A percentile compares a stretch with the other conserved stretches of the same genome.
Evolutionary conservation across 2,797 vertebrate genomes (phyloP).

Genomic region (Peromyscus nudipes): DNA sequence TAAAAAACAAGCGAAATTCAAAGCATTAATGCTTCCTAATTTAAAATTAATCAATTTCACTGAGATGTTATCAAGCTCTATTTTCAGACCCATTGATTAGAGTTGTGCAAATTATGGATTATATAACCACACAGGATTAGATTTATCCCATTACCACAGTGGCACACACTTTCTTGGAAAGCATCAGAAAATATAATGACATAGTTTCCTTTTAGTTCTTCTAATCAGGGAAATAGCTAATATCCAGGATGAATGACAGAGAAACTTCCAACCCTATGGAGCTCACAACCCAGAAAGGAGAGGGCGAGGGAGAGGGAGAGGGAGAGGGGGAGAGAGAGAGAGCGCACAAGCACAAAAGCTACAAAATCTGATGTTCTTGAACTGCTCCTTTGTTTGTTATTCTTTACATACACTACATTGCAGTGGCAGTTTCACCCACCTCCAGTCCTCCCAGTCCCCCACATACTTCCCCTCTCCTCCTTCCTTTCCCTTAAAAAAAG

Average conservation of each 20-base stretch:
- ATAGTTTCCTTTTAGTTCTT: conserved; percentile 44
- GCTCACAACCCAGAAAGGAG: background rate
- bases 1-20: conserved; percentile 51
- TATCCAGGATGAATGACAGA: background rate
- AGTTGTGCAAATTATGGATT: background rate
- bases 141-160: background rate
- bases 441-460: background rate
- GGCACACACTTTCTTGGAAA: conserved; percentile 8
- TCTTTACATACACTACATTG: no score
- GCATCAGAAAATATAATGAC: conserved; percentile 42
- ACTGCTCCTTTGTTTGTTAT: no score
- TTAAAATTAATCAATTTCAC: conserved; percentile 53
- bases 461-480: background rate
- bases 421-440: background rate
- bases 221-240: background rate
- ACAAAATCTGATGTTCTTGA: background rate
- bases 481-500: background rate
- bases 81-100: background rate
- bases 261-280: background rate
- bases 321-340: no score
- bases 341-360: background rate
- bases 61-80: background rate
- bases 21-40: conserved; percentile 7
- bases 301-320: background rate
- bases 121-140: background rate